These are phyloP conservation scores for Sarcophaga subvicina DNA, from an alignment of 2,888 invertebrate species.

Conservation along the genomic window DNA sequence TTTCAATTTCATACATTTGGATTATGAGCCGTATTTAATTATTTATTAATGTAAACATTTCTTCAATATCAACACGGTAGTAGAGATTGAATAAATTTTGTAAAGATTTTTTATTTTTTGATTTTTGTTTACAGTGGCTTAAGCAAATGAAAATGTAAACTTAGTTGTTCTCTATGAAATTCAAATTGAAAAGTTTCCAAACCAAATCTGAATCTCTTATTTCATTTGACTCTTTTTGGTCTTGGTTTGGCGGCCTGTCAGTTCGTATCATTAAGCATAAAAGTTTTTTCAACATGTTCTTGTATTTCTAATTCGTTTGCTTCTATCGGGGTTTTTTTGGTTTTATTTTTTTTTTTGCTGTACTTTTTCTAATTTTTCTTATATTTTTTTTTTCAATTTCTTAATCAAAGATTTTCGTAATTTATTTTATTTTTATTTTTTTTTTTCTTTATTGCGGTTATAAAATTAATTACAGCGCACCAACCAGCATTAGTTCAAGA, in stretches of 20 bases:
- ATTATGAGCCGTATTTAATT: too few species aligned
- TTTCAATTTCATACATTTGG: too few species aligned
- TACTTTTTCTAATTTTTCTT: background rate
- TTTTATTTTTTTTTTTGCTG: constrained; percentile 3
- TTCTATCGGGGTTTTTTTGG: background rate
- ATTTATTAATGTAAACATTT: too few species aligned
- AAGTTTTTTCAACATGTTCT: constrained; percentile 45
- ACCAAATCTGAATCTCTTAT: constrained; percentile 34
- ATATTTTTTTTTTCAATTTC: constrained; percentile 23
- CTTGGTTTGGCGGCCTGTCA: constrained; percentile 44
- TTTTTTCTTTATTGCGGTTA: constrained; percentile 37
- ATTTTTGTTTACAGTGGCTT: too few species aligned
- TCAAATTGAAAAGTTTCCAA: constrained; percentile 1
- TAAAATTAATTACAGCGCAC: constrained; percentile 60
- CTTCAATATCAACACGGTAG: too few species aligned
- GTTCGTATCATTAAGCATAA: constrained; percentile 24
- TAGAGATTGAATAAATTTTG: too few species aligned
- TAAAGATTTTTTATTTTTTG: too few species aligned
- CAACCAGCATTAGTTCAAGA: constrained; percentile 40
- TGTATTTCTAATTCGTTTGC: constrained; percentile 13
- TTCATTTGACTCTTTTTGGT: constrained; percentile 28
- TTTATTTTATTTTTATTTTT: constrained; percentile 12
- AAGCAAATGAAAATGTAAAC: too few species aligned
- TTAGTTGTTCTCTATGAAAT: background rate
- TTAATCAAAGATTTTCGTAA: constrained; percentile 52